phyloP scores from a whole-genome alignment of 1,140 invertebrate genomes.

The Hesperophylax magnus region DNA sequence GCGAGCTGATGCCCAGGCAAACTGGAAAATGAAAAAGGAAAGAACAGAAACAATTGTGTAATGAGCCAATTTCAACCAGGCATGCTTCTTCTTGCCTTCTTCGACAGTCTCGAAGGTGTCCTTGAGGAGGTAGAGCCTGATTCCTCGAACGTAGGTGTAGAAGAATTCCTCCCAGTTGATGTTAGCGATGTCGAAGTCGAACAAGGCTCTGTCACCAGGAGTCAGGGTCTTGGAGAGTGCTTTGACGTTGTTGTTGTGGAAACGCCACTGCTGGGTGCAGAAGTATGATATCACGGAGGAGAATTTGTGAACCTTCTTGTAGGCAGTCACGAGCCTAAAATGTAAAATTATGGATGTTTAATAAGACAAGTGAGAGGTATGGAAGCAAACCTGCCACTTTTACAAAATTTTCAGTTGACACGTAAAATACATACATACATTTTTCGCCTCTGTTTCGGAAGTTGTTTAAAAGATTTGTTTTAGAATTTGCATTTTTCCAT shows the following conservation, averaged over 20 bases:
- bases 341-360: background rate
- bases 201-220: constrained; percentile 71
- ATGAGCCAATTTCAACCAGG: constrained; percentile 26
- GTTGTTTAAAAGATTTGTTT: too few species aligned
- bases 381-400: too few species aligned
- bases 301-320: constrained; percentile 82
- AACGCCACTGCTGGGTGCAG: constrained; percentile 78
- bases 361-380: too few species aligned
- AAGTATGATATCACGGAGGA: constrained; percentile 81
- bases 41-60: constrained; percentile 9
- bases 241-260: constrained; percentile 78
- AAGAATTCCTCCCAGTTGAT: constrained; percentile 76
- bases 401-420: too few species aligned
- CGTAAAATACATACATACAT: too few species aligned
- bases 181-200: constrained; percentile 72
- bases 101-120: constrained; percentile 71
- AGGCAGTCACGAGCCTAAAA: constrained; percentile 80
- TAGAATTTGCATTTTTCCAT: too few species aligned
- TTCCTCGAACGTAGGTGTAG: constrained; percentile 71
- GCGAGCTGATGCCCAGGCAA: too few species aligned
- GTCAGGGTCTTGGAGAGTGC: constrained; percentile 64
- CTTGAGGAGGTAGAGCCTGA: constrained; percentile 74
- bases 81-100: constrained; percentile 57
- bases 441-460: too few species aligned
- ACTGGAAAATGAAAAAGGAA: too few species aligned